A percentile compares a stretch with the other conserved stretches of the same genome.
phyloP scores from a whole-genome alignment of 2,888 invertebrate species.

The Prenolepis imparis region DNA sequence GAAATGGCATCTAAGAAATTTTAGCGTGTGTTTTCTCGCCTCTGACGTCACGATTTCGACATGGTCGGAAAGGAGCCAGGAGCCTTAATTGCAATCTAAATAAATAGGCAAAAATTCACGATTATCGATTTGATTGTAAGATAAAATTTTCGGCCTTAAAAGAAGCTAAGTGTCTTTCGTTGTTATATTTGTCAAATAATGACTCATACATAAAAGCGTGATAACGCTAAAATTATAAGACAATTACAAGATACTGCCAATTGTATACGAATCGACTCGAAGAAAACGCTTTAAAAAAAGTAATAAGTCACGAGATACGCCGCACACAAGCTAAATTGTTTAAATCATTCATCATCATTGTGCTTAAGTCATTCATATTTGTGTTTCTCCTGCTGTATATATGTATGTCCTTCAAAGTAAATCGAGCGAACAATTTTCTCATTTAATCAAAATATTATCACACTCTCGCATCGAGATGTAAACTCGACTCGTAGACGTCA shows the following conservation, averaged over 20 bases:
- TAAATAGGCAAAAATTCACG: background rate
- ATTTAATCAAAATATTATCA: constrained; percentile 39
- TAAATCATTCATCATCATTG: background rate
- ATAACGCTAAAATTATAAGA: background rate
- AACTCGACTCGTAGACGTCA: constrained; percentile 32
- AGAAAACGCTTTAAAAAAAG: constrained; percentile 39
- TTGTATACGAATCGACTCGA: background rate
- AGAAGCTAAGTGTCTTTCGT: background rate
- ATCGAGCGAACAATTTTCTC: constrained; percentile 26
- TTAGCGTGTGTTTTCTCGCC: too few relatives aligned
- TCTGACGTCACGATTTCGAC: too few relatives aligned
- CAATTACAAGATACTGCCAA: background rate
- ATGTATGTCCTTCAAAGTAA: constrained; percentile 40
- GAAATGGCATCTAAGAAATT: too few relatives aligned
- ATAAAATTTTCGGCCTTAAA: background rate
- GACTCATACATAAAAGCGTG: background rate
- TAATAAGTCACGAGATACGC: constrained; percentile 55
- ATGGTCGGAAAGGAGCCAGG: too few relatives aligned
- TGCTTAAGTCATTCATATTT: constrained; percentile 15
- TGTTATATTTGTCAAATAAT: background rate
- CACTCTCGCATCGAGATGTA: constrained; percentile 24
- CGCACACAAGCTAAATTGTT: background rate
- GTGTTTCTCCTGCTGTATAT: constrained; percentile 15
- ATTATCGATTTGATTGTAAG: background rate
- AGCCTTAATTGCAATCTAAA: background rate